phyloP scores from a whole-genome alignment of 2,888 invertebrate genomes.

The Lamellibrachia satsuma region DNA sequence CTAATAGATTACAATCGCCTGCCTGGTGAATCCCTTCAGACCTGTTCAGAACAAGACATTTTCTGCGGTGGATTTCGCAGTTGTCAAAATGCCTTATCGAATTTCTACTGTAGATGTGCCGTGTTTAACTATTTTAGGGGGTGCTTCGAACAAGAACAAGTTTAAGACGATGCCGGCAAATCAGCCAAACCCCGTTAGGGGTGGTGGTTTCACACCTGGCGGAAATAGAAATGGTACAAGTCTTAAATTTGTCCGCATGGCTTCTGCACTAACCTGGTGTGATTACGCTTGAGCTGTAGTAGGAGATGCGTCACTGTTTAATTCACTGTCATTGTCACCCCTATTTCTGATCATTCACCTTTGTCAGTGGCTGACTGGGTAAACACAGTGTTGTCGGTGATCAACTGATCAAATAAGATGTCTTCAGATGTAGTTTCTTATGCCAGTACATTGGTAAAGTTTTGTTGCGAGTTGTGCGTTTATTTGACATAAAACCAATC shows the following conservation, averaged over 20 bases:
- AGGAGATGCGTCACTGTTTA: not conserved
- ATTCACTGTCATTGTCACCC: not conserved
- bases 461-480: too few species aligned
- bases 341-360: too few species aligned
- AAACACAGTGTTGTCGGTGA: too few species aligned
- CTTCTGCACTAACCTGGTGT: not conserved
- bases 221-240: slow-evolving; percentile 17
- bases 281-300: not conserved
- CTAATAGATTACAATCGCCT: too few species aligned
- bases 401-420: too few species aligned
- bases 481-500: too few species aligned
- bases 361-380: too few species aligned
- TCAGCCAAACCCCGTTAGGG: not conserved
- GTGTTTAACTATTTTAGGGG: not conserved
- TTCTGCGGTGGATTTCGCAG: not conserved
- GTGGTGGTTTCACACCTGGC: not conserved
- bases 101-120: not conserved
- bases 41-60: not conserved
- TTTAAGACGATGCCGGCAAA: not conserved
- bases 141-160: not conserved
- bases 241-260: slow-evolving; percentile 6
- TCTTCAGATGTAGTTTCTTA: too few species aligned
- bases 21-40: not conserved
- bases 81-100: not conserved
- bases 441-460: too few species aligned